Conservation (phyloP, 1,140 invertebrate genomes). For the Ruditapes philippinarum region DNA sequence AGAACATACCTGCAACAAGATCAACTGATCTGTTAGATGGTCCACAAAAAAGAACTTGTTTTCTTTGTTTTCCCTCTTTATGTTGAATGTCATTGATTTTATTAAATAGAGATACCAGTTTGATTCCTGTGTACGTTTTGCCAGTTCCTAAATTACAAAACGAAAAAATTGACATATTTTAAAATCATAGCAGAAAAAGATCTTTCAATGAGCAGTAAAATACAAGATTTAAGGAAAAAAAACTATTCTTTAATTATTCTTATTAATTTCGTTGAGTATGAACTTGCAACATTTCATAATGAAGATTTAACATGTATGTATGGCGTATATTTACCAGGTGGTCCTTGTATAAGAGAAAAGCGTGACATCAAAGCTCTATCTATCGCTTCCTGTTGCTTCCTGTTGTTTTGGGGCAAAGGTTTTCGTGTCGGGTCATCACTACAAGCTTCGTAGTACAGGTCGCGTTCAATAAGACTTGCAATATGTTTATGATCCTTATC, state of each 20-base stretch:
- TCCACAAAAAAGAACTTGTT: constrained; percentile 75
- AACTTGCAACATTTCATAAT: too few species aligned
- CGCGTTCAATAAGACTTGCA: constrained; percentile 25
- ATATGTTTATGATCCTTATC: constrained; percentile 30
- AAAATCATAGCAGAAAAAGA: too few species aligned
- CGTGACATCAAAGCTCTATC: constrained; percentile 53
- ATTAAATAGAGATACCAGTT: constrained; percentile 74
- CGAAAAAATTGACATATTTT: too few species aligned
- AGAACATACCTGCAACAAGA: constrained; percentile 83
- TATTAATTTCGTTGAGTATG: too few species aligned
- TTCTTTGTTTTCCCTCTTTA: constrained; percentile 54
- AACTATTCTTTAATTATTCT: too few species aligned
- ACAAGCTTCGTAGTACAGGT: not conserved
- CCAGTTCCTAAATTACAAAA: constrained; percentile 72
- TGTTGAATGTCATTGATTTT: constrained; percentile 70
- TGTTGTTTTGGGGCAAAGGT: constrained; percentile 52
- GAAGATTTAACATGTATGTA: too few species aligned
- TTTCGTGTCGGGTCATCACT: not conserved
- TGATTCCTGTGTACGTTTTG: constrained; percentile 79
- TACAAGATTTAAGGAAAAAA: too few species aligned
- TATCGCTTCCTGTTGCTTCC: constrained; percentile 56
- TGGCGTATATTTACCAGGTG: constrained; percentile 79
- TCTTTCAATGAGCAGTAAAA: too few species aligned
- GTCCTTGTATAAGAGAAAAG: constrained; percentile 78
- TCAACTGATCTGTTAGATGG: constrained; percentile 79